Percentiles rank a stretch among this genome's conserved stretches.
Conservation (phyloP, 2,113 vertebrate genomes). For the Thryonomys swinderianus region DNA sequence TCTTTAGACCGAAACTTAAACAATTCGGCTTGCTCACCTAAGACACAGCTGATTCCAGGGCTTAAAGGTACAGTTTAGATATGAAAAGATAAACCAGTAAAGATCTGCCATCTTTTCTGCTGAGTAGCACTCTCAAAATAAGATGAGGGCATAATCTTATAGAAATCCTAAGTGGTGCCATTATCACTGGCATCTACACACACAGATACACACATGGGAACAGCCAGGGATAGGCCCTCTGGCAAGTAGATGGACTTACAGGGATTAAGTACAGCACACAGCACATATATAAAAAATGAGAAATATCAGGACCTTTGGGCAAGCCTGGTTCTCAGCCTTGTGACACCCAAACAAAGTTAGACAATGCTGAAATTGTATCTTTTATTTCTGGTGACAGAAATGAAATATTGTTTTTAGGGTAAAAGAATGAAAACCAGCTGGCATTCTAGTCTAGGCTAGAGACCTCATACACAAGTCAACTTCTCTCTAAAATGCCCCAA, state of each 20-base stretch:
- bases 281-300: too few species aligned
- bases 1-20: neutral
- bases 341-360: neutral
- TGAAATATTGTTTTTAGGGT: neutral
- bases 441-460: neutral
- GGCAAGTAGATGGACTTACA: neutral
- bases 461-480: fast-evolving
- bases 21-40: neutral
- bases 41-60: neutral
- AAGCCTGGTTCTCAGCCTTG: neutral
- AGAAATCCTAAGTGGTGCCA: neutral
- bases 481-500: neutral
- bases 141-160: neutral
- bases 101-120: neutral
- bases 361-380: too few species aligned
- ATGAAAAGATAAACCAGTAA: neutral
- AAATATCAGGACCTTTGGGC: neutral
- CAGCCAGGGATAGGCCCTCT: neutral
- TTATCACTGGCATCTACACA: neutral
- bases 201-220: neutral
- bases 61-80: neutral
- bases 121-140: neutral
- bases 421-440: neutral
- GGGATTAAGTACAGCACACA: too few species aligned
- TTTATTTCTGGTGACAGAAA: neutral